These are phyloP conservation scores for Orchesella cincta DNA, from an alignment of 1,140 invertebrate species.

Conservation along the genomic window DNA sequence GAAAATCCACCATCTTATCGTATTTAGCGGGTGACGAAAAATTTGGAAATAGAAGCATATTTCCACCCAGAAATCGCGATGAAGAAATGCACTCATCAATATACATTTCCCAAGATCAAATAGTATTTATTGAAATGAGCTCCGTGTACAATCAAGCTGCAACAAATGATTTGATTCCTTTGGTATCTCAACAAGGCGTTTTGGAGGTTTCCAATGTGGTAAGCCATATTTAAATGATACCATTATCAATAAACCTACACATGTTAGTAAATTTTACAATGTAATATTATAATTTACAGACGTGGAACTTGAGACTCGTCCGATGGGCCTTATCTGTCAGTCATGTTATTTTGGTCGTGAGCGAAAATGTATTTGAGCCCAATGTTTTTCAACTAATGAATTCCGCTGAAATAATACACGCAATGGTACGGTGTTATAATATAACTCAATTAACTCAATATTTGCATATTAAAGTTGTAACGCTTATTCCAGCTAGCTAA, in stretches of 20 bases:
- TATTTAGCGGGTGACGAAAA: conserved; percentile 31
- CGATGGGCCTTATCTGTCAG: conserved; percentile 45
- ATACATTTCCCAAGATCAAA: conserved; percentile 36
- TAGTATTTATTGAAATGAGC: conserved; percentile 45
- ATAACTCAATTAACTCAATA: no score
- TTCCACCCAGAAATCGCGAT: conserved; percentile 27
- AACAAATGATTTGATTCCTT: conserved; percentile 36
- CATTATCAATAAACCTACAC: background rate
- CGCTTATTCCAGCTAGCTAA: no score
- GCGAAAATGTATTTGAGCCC: conserved; percentile 43
- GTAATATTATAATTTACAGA: conserved; percentile 31
- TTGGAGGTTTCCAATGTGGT: conserved; percentile 43
- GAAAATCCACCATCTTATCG: conserved; percentile 46
- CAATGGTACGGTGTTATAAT: conserved; percentile 44
- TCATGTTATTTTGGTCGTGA: conserved; percentile 42
- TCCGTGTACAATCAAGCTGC: conserved; percentile 41
- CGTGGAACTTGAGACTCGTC: conserved; percentile 46
- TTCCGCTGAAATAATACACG: conserved; percentile 40
- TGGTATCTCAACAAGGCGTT: conserved; percentile 38
- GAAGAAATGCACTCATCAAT: conserved; percentile 33
- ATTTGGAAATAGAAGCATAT: conserved; percentile 37
- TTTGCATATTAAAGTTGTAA: no score
- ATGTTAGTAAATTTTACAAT: background rate
- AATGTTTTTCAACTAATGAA: conserved; percentile 45
- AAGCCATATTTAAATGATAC: conserved; percentile 2